Evolutionary conservation across 2,888 invertebrate species (phyloP), one percentile per base, ranked within the genome.

Genomic region (Drosophila fulvimacula): DNA sequence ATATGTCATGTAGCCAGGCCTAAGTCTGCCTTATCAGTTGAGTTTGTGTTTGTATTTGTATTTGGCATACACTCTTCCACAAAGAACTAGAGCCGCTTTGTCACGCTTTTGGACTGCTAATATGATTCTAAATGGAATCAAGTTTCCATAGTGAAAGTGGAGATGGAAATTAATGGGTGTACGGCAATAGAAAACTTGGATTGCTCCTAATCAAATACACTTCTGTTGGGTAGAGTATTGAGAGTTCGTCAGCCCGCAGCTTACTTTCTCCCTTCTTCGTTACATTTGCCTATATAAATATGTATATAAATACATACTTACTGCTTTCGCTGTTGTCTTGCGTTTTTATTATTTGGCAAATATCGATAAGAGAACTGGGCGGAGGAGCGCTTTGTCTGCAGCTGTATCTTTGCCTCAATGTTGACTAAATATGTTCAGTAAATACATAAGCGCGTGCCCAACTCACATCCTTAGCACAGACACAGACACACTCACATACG

Each of bases 321-420:
- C 13, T 48, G 59, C 36, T 51, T 65, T 64, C 49, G 66, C 52
- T 49, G 69, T 79, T 82, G 69, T 70, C 66, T 60, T 74, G 57
- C 67, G 70, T 75, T 81, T 88, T 83, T 83, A 82, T 83, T 88
- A 86, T 83, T 83, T 88, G 66, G 58, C 67, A 80, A 86, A 86
- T 80, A 86, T 86, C 83, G 88, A 88, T 88, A 88, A 78, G 78
- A 64, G 44, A 58, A 44, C 38, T 34, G 46, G 19, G 57, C 27
- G 34, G n/a, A 15, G 10, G 21, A 17, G 21, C 51, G 36, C 51
- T 51, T 30, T 19, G 27, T 30, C 53, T 41, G 41, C 51, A 24
- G 34, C 56, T 49, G 56, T 46, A 53, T 48, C 66, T 61, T 36
- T 60, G 55, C 51, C 66, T 56, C 64, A 73, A 80, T 83, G 81